Conservation (phyloP, 2,888 invertebrate species). For the Eilema sororculum region DNA sequence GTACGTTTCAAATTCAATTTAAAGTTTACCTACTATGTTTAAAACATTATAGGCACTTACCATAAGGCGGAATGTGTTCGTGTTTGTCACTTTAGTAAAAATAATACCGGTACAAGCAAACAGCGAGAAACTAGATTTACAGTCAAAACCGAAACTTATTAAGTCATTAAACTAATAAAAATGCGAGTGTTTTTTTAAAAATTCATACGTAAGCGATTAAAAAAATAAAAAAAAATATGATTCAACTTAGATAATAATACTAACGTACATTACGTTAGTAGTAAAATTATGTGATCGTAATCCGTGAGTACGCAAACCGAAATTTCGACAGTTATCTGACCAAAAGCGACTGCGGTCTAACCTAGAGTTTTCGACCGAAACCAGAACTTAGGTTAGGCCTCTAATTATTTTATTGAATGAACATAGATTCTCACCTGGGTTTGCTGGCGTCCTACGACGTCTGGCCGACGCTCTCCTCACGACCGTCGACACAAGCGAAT, state of each 20-base stretch:
- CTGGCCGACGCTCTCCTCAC: conserved; percentile 89
- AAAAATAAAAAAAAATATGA: neutral
- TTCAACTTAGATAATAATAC: neutral
- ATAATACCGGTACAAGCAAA: neutral
- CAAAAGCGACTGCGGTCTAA: neutral
- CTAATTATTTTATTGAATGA: neutral
- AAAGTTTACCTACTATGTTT: no score
- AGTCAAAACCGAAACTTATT: neutral
- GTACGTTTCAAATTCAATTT: no score
- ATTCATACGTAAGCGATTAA: neutral
- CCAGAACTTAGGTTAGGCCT: neutral
- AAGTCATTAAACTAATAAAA: neutral
- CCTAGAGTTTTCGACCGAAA: neutral
- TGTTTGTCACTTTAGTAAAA: neutral
- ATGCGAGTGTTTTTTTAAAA: neutral
- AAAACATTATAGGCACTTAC: neutral
- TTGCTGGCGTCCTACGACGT: conserved; percentile 84
- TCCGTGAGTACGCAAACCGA: neutral
- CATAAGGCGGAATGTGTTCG: neutral
- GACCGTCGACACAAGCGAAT: conserved; percentile 88
- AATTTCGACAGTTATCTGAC: neutral
- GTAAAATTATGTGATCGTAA: neutral
- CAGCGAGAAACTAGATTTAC: neutral
- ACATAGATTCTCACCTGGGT: conserved; percentile 69
- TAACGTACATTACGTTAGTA: neutral